Evolutionary conservation across 2,113 vertebrate genomes (phyloP).

Genomic region (Gambusia affinis): DNA sequence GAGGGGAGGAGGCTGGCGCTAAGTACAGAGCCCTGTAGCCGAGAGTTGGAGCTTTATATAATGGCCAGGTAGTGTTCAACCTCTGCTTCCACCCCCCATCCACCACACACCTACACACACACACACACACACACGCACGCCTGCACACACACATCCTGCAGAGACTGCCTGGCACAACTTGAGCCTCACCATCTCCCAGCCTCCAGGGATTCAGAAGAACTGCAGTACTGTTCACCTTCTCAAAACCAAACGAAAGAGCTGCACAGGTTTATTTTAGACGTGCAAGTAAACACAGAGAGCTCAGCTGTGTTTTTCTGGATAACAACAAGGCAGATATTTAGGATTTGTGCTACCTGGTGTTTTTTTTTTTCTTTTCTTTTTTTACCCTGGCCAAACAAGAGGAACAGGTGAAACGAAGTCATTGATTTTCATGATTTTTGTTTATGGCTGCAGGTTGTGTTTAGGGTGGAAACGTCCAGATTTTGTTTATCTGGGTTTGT

Average conservation of each 20-base stretch:
- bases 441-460: slow-evolving; percentile 10
- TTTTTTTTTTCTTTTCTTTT: background rate
- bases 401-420: slow-evolving; percentile 1
- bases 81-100: slow-evolving; percentile 22
- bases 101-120: slow-evolving; percentile 42
- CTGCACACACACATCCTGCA: slow-evolving; percentile 58
- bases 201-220: slow-evolving; percentile 53
- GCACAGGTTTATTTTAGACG: slow-evolving; percentile 26
- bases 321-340: background rate
- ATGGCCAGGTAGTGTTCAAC: slow-evolving; percentile 75
- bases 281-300: slow-evolving; percentile 7
- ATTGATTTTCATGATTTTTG: background rate
- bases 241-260: slow-evolving; percentile 38
- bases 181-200: slow-evolving; percentile 58
- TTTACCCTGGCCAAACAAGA: background rate
- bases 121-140: background rate
- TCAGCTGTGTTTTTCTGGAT: slow-evolving; percentile 6
- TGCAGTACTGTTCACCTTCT: slow-evolving; percentile 52
- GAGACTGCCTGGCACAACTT: slow-evolving; percentile 61
- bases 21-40: slow-evolving; percentile 66
- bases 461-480: background rate
- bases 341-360: background rate
- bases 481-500: background rate
- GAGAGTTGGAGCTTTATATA: slow-evolving; percentile 78
- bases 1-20: slow-evolving; percentile 67